phyloP scores from a whole-genome alignment of 1,140 invertebrate genomes.

The Drusus annulatus region DNA sequence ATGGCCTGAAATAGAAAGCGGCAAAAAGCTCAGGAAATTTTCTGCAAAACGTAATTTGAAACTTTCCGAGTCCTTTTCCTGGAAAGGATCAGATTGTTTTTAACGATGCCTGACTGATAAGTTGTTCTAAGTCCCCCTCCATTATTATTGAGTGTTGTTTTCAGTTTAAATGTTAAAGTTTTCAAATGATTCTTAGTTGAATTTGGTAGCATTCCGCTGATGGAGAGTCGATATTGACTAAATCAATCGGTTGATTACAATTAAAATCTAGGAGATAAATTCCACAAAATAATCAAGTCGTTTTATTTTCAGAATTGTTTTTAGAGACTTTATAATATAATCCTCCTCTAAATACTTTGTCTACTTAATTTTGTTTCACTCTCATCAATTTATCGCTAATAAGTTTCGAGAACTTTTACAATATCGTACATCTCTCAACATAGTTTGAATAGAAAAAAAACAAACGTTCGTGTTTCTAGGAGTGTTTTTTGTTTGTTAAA shows the following conservation, averaged over 20 bases:
- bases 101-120: slow-evolving; percentile 55
- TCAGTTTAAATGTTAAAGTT: slow-evolving; percentile 44
- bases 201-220: neutral
- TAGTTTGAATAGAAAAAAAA: no score
- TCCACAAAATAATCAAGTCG: no score
- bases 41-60: slow-evolving; percentile 49
- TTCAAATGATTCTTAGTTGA: slow-evolving; percentile 22
- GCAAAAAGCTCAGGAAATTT: slow-evolving; percentile 31
- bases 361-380: no score
- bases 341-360: no score
- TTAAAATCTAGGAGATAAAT: neutral
- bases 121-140: slow-evolving; percentile 42
- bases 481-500: neutral
- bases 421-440: no score
- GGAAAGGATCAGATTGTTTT: slow-evolving; percentile 46
- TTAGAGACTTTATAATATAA: no score
- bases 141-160: slow-evolving; percentile 48
- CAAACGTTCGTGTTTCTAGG: neutral
- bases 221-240: slow-evolving; percentile 5
- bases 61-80: slow-evolving; percentile 46
- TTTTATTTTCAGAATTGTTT: no score
- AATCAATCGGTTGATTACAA: neutral
- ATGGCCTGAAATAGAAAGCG: neutral
- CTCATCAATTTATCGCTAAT: no score
- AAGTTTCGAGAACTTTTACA: no score